Conservation (phyloP, 2,888 invertebrate species). For the Gnatocerus cornutus region DNA sequence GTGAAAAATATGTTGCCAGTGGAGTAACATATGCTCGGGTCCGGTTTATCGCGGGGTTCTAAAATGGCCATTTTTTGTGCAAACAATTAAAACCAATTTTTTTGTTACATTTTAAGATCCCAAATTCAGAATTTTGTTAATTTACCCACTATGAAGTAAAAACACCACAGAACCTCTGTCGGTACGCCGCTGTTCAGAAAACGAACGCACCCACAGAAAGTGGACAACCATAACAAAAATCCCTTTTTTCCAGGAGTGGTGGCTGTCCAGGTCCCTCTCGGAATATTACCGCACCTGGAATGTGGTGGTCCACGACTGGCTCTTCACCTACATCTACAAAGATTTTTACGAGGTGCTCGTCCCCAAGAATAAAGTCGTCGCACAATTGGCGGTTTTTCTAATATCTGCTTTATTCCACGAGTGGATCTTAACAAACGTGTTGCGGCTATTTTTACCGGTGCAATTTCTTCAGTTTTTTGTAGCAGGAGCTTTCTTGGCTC, state of each 20-base stretch:
- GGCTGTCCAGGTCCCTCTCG: conserved; percentile 88
- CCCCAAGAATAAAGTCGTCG: conserved; percentile 70
- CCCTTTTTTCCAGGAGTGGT: conserved; percentile 81
- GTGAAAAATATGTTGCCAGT: too few species aligned
- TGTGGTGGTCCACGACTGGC: conserved; percentile 95
- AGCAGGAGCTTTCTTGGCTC: conserved; percentile 76
- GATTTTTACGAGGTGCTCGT: conserved; percentile 74
- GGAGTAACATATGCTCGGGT: too few species aligned
- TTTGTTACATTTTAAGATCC: too few species aligned
- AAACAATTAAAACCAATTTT: too few species aligned
- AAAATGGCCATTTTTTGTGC: too few species aligned
- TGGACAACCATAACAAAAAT: background rate
- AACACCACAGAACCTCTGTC: too few species aligned
- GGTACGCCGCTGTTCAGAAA: too few species aligned
- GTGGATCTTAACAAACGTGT: conserved; percentile 82
- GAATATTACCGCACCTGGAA: conserved; percentile 97
- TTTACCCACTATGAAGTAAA: too few species aligned
- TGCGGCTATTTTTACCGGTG: conserved; percentile 90
- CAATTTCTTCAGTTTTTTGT: conserved; percentile 84
- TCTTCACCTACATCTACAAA: conserved; percentile 90
- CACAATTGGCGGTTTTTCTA: conserved; percentile 80
- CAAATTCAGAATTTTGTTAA: too few species aligned
- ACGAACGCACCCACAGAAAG: background rate
- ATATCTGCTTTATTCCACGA: conserved; percentile 92
- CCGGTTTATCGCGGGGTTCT: too few species aligned